Base-by-base conservation (phyloP, 2,113 vertebrate genomes). In the Amazona vittata region DNA sequence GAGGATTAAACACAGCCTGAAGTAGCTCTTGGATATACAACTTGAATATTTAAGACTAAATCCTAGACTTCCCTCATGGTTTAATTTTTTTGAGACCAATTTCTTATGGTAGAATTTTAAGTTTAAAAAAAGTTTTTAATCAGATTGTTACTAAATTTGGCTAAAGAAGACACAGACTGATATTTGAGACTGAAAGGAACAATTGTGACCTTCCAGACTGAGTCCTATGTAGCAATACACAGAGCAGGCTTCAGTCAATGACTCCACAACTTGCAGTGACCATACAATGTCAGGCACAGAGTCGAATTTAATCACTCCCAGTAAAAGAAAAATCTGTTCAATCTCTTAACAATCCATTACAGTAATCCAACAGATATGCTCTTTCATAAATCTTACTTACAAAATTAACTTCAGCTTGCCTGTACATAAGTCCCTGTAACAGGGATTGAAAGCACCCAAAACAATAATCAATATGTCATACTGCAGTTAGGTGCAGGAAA, bases 361-460 rank as follows among this genome's bases (percentile, higher is more conserved):
- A 86, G 19, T 10, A 63, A 67, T 71, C 50, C 43, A 84, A 62
- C 15, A 83, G n/a, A 80, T 47, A 59, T 1, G 5, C 2, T 90
- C 15, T 62, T 83, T 57, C 53, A 91, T 81, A 89, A 81, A 91
- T 84, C 73, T 63, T 62, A n/a, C 14, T 62, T 69, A 49, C 13
- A 89, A 94, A 84, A 95, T 78, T 86, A 83, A 78, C 43, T 91
- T 91, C 77, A 53, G 12, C 21, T 73, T 86, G 49, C 31, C 76
- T 70, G 26, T 46, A 69, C 28, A 7, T 74, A 87, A 65, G 60
- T 77, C 55, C 68, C 60, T 37, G 18, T 41, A 75, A 57, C 4
- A 89, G 37, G 37, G 50, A 69, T 47, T n/a, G 69, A 71, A 91
- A 96, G 37, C n/a, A 84, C 43, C 21, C 64, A 84, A 59, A 94